These are phyloP conservation scores for Coluber constrictor DNA, from an alignment of 2,797 vertebrate species.

Conservation along the genomic window DNA sequence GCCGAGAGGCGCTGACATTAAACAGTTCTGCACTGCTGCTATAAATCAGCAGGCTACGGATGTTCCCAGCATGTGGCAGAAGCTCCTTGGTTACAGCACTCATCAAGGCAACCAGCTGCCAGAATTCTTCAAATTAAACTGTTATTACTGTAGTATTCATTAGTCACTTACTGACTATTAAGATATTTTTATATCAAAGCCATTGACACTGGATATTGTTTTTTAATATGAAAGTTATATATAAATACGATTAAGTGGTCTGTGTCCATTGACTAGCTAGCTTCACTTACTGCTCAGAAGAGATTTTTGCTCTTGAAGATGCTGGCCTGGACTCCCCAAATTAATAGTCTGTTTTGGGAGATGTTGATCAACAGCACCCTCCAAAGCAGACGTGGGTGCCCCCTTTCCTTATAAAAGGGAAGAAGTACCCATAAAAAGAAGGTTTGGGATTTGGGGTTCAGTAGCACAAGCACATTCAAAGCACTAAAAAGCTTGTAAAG, in stretches of 20 bases:
- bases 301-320: slow-evolving; percentile 20
- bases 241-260: slow-evolving; percentile 69
- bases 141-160: slow-evolving; percentile 77
- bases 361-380: slow-evolving; percentile 50
- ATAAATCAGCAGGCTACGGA: slow-evolving; percentile 78
- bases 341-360: slow-evolving; percentile 51
- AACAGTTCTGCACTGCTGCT: slow-evolving; percentile 78
- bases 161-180: slow-evolving; percentile 77
- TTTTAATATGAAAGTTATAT: slow-evolving; percentile 72
- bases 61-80: slow-evolving; percentile 74
- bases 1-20: slow-evolving; percentile 80
- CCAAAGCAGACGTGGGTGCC: slow-evolving; percentile 41
- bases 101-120: slow-evolving; percentile 78
- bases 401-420: neutral
- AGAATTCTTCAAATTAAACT: slow-evolving; percentile 80
- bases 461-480: neutral
- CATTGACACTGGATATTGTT: slow-evolving; percentile 71
- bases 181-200: slow-evolving; percentile 74
- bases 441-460: neutral
- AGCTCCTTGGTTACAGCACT: slow-evolving; percentile 76
- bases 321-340: slow-evolving; percentile 20
- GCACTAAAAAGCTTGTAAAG: neutral
- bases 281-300: slow-evolving; percentile 51
- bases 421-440: neutral
- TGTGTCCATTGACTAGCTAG: slow-evolving; percentile 37